Percentiles rank a stretch among this genome's conserved stretches.
These are phyloP conservation scores for Syrmaticus mikado DNA, from an alignment of 2,113 vertebrate genomes.

Conservation along the genomic window DNA sequence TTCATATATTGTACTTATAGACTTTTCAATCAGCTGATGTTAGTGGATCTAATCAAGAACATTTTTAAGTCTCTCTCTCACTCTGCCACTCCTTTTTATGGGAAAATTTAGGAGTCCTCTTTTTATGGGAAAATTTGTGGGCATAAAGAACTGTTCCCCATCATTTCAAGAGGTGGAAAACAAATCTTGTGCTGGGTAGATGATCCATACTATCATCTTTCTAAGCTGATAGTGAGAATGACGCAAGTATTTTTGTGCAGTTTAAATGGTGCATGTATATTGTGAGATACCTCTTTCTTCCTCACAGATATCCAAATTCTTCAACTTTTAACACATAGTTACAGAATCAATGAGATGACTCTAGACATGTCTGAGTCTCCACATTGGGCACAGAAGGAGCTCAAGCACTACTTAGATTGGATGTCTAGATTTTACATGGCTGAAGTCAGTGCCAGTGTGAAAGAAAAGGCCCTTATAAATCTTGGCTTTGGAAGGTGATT, in stretches of 20 bases:
- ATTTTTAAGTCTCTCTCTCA: background rate
- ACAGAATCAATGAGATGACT: background rate
- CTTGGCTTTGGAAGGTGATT: background rate
- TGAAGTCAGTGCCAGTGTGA: background rate
- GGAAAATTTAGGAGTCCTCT: background rate
- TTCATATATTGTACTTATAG: background rate
- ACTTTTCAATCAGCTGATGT: background rate
- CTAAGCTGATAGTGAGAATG: background rate
- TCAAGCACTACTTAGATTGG: background rate
- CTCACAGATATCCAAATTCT: background rate
- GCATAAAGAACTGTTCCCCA: background rate
- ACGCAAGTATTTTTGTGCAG: background rate
- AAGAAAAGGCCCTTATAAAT: background rate
- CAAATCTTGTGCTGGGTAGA: background rate
- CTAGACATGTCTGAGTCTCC: background rate
- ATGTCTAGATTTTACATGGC: background rate
- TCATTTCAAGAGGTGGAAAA: background rate
- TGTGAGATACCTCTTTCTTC: background rate
- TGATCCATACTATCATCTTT: background rate
- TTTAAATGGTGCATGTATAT: background rate
- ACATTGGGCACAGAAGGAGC: background rate
- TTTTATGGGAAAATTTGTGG: background rate
- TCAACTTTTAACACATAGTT: background rate
- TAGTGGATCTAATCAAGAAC: background rate
- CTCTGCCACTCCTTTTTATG: background rate